Percentiles rank a stretch among this genome's conserved stretches.
Evolutionary conservation across 1,140 invertebrate genomes (phyloP).

Genomic region (Venturia canescens): DNA sequence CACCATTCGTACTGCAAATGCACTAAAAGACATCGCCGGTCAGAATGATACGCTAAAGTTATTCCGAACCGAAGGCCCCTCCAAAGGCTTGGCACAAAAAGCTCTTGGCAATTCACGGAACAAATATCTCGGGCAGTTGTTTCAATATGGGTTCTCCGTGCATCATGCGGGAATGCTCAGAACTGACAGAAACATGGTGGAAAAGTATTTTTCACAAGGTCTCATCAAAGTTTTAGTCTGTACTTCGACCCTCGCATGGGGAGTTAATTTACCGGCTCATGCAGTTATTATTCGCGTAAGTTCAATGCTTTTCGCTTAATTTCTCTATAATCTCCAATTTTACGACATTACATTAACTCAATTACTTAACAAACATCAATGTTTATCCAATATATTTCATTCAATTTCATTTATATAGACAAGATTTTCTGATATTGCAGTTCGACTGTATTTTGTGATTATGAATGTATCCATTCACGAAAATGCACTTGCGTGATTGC

Average conservation of each 20-base stretch:
- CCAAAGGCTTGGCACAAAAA: conserved; percentile 79
- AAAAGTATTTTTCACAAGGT: conserved; percentile 93
- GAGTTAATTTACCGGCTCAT: conserved; percentile 98
- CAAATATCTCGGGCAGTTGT: conserved; percentile 88
- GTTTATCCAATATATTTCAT: too few species aligned
- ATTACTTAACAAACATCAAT: too few species aligned
- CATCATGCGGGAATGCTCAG: conserved; percentile 98
- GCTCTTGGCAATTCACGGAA: conserved; percentile 84
- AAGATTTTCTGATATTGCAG: too few species aligned
- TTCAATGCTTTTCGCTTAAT: background rate
- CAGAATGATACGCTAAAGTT: conserved; percentile 84
- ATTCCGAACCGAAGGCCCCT: conserved; percentile 82
- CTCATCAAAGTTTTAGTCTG: conserved; percentile 96
- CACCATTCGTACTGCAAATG: conserved; percentile 91
- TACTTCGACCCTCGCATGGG: conserved; percentile 99
- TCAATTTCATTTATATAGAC: too few species aligned
- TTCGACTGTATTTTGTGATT: too few species aligned
- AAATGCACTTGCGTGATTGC: too few species aligned
- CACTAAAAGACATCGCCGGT: conserved; percentile 86
- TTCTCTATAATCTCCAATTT: too few species aligned
- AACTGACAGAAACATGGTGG: conserved; percentile 89
- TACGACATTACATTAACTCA: too few species aligned
- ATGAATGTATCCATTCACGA: too few species aligned
- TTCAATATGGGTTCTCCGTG: conserved; percentile 92
- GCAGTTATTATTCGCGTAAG: conserved; percentile 95